Conservation (phyloP, 1,140 invertebrate species). For the Macrobrachium nipponense region DNA sequence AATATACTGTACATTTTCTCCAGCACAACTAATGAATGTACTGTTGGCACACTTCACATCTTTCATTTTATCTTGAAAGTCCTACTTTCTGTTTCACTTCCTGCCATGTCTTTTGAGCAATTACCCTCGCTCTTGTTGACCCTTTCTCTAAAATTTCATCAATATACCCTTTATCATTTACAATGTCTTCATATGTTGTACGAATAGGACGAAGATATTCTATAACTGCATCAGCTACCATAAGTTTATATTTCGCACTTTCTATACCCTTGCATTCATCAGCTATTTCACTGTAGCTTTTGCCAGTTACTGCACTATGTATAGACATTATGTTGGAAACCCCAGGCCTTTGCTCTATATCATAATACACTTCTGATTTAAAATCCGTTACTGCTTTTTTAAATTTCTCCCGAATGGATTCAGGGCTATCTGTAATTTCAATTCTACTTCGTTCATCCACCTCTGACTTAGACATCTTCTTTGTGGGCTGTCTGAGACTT, state of each 20-base stretch:
- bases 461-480: conserved; percentile 99
- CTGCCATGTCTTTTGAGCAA: conserved; percentile 77
- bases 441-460: conserved; percentile 82
- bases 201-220: conserved; percentile 81
- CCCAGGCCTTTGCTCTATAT: conserved; percentile 82
- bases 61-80: conserved; percentile 54
- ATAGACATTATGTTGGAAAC: conserved; percentile 90
- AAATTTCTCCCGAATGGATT: conserved; percentile 83
- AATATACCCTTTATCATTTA: conserved; percentile 72
- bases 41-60: background rate
- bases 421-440: conserved; percentile 83
- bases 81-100: conserved; percentile 75
- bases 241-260: conserved; percentile 84
- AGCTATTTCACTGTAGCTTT: conserved; percentile 79
- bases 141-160: conserved; percentile 78
- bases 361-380: conserved; percentile 84
- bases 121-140: conserved; percentile 75
- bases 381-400: conserved; percentile 94
- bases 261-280: conserved; percentile 76
- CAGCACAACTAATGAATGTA: background rate
- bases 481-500: conserved; percentile 84
- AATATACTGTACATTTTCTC: background rate
- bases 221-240: conserved; percentile 80
- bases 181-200: conserved; percentile 2
- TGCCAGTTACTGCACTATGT: conserved; percentile 81